Percentiles rank a stretch among this genome's conserved stretches.
These are phyloP conservation scores for Piaya cayana DNA, from an alignment of 2,113 vertebrate genomes.

Conservation along the genomic window DNA sequence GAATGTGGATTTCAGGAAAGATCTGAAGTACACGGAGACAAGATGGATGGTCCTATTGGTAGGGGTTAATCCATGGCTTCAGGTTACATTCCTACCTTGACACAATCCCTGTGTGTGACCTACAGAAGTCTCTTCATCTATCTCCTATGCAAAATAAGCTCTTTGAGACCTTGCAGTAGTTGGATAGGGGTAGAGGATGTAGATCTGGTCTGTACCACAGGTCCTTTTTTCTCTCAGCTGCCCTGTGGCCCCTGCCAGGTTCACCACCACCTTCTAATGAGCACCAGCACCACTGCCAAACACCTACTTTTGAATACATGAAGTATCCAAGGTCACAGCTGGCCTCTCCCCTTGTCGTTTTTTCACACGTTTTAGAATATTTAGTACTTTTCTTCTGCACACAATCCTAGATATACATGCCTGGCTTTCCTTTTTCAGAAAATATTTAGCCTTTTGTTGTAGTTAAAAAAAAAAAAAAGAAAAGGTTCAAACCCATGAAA, in stretches of 20 bases:
- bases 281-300: neutral
- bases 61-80: neutral
- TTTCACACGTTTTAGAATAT: constrained; percentile 32
- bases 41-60: neutral
- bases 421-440: neutral
- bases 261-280: neutral
- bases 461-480: neutral
- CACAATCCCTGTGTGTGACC: neutral
- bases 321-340: constrained; percentile 33
- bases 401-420: neutral
- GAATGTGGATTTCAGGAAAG: neutral
- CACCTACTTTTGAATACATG: neutral
- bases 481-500: constrained; percentile 24
- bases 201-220: rapidly evolving
- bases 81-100: constrained; percentile 21
- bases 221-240: neutral
- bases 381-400: constrained; percentile 13
- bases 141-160: neutral
- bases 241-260: rapidly evolving
- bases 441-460: constrained; percentile 47
- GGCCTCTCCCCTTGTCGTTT: constrained; percentile 32
- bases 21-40: neutral
- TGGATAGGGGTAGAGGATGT: neutral
- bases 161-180: neutral
- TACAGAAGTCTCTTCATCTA: neutral